These are phyloP conservation scores for Enteromius viviparus DNA, from an alignment of 2,797 vertebrate genomes.

Conservation along the genomic window DNA sequence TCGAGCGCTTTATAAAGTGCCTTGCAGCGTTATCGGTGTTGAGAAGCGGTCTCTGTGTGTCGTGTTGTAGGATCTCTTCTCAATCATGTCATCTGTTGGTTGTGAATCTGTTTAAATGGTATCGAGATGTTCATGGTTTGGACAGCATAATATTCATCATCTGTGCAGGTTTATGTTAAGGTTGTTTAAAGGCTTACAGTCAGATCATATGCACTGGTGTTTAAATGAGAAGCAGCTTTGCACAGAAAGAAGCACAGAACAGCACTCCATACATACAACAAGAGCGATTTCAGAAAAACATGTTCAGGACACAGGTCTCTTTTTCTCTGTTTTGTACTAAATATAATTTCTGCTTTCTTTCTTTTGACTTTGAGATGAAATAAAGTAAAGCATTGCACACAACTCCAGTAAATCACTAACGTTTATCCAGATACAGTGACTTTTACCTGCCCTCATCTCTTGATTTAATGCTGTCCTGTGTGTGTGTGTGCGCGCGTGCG, in stretches of 20 bases:
- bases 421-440: neutral
- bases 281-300: neutral
- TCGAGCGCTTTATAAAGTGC: constrained; percentile 16
- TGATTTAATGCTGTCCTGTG: neutral
- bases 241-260: neutral
- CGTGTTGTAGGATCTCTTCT: neutral
- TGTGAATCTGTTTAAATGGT: neutral
- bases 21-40: neutral
- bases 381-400: neutral
- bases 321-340: neutral
- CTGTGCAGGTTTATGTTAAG: neutral
- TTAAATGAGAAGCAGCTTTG: constrained; percentile 13
- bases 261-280: too few species aligned
- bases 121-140: neutral
- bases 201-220: neutral
- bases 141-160: neutral
- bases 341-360: neutral
- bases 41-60: neutral
- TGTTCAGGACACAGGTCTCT: neutral
- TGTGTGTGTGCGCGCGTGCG: neutral
- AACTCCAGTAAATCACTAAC: neutral
- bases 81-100: neutral
- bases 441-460: neutral
- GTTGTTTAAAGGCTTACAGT: neutral
- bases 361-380: neutral